Conservation (phyloP, 2,888 invertebrate species). For the Perizoma flavofasciatum region DNA sequence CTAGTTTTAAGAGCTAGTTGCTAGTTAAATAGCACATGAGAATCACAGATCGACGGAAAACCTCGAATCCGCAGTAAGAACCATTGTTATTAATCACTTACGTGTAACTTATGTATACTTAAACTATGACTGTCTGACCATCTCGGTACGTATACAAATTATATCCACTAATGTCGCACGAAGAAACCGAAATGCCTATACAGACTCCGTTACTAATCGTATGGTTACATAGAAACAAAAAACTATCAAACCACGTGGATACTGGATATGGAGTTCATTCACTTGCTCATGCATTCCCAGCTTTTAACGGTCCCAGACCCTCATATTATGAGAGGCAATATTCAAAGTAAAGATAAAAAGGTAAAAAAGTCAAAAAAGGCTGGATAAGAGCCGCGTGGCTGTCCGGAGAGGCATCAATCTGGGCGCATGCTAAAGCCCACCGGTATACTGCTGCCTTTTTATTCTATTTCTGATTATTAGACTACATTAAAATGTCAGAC, state of each 20-base stretch:
- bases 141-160: no score
- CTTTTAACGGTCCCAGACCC: constrained; percentile 67
- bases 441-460: constrained; percentile 70
- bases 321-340: constrained; percentile 75
- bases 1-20: no score
- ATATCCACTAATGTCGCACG: no score
- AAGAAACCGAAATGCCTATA: no score
- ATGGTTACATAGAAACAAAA: constrained; percentile 14
- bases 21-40: no score
- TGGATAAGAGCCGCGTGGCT: constrained; percentile 60
- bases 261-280: constrained; percentile 60
- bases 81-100: no score
- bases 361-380: constrained; percentile 60
- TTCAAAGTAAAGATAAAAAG: constrained; percentile 75
- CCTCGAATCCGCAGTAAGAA: no score
- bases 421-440: constrained; percentile 77
- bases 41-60: no score
- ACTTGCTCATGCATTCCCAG: constrained; percentile 58
- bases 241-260: constrained; percentile 55
- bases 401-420: constrained; percentile 71
- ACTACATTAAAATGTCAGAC: constrained; percentile 78
- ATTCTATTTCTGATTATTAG: constrained; percentile 77
- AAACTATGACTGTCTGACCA: no score
- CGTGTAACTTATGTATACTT: no score
- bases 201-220: constrained; percentile 15